Conservation (phyloP, 2,113 vertebrate species). For the Gavia stellata region DNA sequence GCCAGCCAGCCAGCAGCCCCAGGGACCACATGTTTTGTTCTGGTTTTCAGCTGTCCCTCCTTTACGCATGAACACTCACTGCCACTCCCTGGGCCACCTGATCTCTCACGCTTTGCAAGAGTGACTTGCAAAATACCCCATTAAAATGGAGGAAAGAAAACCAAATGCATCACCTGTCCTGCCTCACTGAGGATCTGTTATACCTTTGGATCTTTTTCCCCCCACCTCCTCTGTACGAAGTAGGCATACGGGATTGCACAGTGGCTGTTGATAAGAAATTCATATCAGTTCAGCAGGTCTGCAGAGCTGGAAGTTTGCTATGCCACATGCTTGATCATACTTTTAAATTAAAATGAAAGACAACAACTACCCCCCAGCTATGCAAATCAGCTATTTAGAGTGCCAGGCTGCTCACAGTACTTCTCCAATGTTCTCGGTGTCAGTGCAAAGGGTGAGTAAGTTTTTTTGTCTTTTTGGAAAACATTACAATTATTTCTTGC, state of each 20-base stretch:
- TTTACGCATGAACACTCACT: not conserved
- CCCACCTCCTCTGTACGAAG: not conserved
- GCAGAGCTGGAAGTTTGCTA: not conserved
- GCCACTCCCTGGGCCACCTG: rapidly evolving
- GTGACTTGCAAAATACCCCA: not conserved
- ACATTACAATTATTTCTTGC: not conserved
- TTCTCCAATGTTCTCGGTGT: not conserved
- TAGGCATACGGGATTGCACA: not conserved
- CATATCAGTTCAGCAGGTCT: not conserved
- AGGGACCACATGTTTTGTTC: not conserved
- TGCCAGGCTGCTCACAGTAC: not conserved
- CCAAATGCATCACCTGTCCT: rapidly evolving
- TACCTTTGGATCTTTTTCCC: not conserved
- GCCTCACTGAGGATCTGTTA: not conserved
- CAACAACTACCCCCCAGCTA: not conserved
- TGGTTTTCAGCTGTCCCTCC: not conserved
- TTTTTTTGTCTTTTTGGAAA: not conserved
- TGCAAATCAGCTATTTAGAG: not conserved
- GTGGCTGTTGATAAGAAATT: not conserved
- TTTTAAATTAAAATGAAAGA: conserved; percentile 8
- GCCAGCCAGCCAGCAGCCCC: not conserved
- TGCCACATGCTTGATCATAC: not conserved
- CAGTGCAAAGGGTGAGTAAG: not conserved
- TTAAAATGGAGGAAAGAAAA: not conserved
- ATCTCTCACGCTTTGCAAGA: not conserved